Conservation (phyloP, 53 echinoderm and acorn worm species). For the Zoroaster sp. region DNA sequence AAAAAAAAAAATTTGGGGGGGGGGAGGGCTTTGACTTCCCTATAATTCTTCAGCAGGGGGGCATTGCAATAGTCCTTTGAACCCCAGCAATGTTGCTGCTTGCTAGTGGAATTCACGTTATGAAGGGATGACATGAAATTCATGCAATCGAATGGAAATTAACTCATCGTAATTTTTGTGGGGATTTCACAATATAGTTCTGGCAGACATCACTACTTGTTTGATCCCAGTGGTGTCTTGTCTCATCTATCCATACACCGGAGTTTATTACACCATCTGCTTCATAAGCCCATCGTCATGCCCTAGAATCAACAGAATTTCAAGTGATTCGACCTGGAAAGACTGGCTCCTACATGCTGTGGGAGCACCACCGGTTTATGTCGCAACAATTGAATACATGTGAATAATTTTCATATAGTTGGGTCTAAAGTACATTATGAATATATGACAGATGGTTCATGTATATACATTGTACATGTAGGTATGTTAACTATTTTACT, state of each 20-base stretch:
- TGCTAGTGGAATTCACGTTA: too few species aligned
- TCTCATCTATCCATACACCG: neutral
- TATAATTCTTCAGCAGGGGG: too few species aligned
- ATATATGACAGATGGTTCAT: slow-evolving; percentile 14
- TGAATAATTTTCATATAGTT: neutral
- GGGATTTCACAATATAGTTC: too few species aligned
- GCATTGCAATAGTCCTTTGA: too few species aligned
- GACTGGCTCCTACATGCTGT: neutral
- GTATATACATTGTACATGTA: too few species aligned
- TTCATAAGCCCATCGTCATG: neutral
- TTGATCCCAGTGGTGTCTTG: neutral
- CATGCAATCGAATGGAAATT: too few species aligned
- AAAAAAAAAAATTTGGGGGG: too few species aligned
- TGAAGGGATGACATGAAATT: too few species aligned
- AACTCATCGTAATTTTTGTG: too few species aligned
- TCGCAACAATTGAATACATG: neutral
- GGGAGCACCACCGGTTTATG: neutral
- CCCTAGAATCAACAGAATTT: slow-evolving; percentile 35
- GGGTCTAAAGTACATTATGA: slow-evolving; percentile 25
- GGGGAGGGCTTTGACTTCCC: too few species aligned
- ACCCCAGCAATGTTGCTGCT: too few species aligned
- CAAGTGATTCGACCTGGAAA: slow-evolving; percentile 24
- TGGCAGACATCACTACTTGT: too few species aligned
- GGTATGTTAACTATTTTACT: neutral
- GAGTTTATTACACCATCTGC: neutral